These are phyloP conservation scores for Sebastes steindachneri DNA, from an alignment of 2,797 vertebrate species.

Conservation along the genomic window DNA sequence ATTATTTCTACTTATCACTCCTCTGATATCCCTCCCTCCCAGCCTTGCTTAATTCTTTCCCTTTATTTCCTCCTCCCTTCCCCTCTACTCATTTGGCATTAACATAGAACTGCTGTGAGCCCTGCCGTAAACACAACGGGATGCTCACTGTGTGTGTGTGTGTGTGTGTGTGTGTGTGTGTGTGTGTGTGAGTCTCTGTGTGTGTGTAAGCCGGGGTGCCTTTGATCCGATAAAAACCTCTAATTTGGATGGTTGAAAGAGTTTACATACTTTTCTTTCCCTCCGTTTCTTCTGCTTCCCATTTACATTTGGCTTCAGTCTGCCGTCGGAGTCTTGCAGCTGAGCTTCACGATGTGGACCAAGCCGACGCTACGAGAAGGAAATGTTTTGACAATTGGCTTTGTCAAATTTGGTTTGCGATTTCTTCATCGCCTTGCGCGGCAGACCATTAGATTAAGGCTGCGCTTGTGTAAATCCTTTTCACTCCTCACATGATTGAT, in stretches of 20 bases:
- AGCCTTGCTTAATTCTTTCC: slow-evolving; percentile 60
- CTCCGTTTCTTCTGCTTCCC: slow-evolving; percentile 43
- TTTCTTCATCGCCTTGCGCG: slow-evolving; percentile 60
- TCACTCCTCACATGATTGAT: slow-evolving; percentile 65
- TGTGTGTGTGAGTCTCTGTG: slow-evolving; percentile 14
- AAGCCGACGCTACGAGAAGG: slow-evolving; percentile 22
- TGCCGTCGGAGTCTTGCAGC: slow-evolving; percentile 8
- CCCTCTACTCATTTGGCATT: slow-evolving; percentile 69
- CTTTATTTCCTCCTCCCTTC: slow-evolving; percentile 49
- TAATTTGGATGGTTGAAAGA: slow-evolving; percentile 77
- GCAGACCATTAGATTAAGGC: slow-evolving; percentile 77
- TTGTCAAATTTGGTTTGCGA: slow-evolving; percentile 74
- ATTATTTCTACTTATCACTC: slow-evolving; percentile 75
- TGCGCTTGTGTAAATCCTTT: slow-evolving; percentile 64
- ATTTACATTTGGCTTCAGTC: slow-evolving; percentile 67
- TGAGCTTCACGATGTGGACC: slow-evolving; percentile 33
- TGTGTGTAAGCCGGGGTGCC: slow-evolving; percentile 31
- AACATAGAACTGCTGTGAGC: slow-evolving; percentile 74
- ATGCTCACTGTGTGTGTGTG: slow-evolving; percentile 22
- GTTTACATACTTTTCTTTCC: slow-evolving; percentile 60
- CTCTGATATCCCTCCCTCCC: slow-evolving; percentile 56
- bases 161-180: slow-evolving; percentile 13
- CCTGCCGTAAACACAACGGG: slow-evolving; percentile 61
- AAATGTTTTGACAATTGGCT: slow-evolving; percentile 68
- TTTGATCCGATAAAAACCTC: slow-evolving; percentile 80